These are phyloP conservation scores for Piscicola geometra DNA, from an alignment of 2,888 invertebrate genomes.

Conservation along the genomic window DNA sequence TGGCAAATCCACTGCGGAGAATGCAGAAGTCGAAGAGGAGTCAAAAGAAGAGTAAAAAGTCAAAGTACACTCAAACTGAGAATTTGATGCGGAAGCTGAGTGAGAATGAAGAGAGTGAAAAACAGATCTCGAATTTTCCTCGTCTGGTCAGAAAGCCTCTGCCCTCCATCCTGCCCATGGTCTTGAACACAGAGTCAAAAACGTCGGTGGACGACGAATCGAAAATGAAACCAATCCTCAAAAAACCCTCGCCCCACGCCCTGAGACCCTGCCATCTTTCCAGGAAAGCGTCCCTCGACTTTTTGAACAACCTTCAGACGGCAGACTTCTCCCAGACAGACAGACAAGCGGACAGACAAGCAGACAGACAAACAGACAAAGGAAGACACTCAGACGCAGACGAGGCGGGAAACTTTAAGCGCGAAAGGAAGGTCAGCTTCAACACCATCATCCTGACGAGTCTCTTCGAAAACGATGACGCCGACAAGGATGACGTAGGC, in stretches of 20 bases:
- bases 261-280: neutral
- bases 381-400: neutral
- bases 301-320: constrained; percentile 5
- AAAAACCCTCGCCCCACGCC: constrained; percentile 15
- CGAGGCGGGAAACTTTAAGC: neutral
- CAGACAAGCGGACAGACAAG: neutral
- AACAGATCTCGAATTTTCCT: constrained; percentile 22
- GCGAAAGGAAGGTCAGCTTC: constrained; percentile 33
- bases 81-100: neutral
- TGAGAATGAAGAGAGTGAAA: neutral
- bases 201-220: constrained; percentile 27
- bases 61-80: neutral
- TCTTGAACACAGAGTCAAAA: constrained; percentile 15
- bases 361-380: neutral
- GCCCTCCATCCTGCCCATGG: constrained; percentile 13
- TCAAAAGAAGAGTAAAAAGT: neutral
- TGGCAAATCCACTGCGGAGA: neutral
- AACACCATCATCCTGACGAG: constrained; percentile 32
- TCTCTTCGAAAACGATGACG: constrained; percentile 30
- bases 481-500: constrained; percentile 21
- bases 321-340: too few species aligned
- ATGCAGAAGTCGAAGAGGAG: neutral
- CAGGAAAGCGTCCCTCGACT: constrained; percentile 15
- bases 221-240: constrained; percentile 29
- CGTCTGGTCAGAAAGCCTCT: constrained; percentile 20